Base-by-base conservation (phyloP, 2,797 vertebrate species). In the Taeniopygia guttata region DNA sequence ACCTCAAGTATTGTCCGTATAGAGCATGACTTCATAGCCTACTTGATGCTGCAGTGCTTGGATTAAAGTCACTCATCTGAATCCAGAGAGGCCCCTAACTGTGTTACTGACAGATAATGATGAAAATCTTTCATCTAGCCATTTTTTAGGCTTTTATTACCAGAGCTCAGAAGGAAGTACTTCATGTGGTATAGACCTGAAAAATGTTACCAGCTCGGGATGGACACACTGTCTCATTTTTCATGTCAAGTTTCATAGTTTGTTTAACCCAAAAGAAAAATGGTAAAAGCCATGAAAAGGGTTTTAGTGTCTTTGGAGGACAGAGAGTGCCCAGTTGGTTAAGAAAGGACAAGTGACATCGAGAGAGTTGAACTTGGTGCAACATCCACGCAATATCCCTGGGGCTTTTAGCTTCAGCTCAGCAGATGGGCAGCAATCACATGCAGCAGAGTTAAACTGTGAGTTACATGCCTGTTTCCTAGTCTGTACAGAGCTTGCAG, bases 321-420 rank as follows among this genome's bases (percentile, higher is more conserved):
- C 77, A 68, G 34, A 30, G 49, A 42, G 48, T 93, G 59, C 45
- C 52, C 42, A 55, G 29, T 74, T 87, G 58, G 66, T 87, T 79
- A 70, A 81, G 74, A 76, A 68, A 48, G 40, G 59, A 72, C 64
- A 69, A 79, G 38, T 9, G 6, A 64, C 4, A 1, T 59, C 67
- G 83, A 49, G 40, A 72, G 59, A 18, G n/a, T 43, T 81, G 42
- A 92, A 43, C 70, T 55, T 7, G 4, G 15, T 67, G 51, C 78
- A 66, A 7, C 12, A 21, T 55, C 49, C 18, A 1, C 0, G 0
- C 40, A n/a, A 5, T 13, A 52, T 45, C 48, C 1, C 0, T 51
- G 46, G 30, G 43, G 38, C 62, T 78, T 34, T 76, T 84, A 26
- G 26, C 59, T 67, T 86, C 77, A 82, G 54, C 58, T 79, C n/a